phyloP scores from a whole-genome alignment of 2,888 invertebrate genomes.

The Xylophagus ater region DNA sequence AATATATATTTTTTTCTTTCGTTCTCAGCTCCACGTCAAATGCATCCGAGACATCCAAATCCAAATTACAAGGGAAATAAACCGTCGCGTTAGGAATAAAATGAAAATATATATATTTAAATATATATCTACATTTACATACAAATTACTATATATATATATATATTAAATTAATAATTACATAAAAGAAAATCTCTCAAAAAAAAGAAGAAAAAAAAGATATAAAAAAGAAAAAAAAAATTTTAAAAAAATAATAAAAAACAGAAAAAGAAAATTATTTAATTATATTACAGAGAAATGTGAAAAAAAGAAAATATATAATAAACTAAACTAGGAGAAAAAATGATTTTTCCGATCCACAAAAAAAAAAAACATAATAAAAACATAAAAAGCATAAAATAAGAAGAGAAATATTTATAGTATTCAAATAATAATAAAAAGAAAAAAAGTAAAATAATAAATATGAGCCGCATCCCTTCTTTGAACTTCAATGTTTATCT shows the following conservation, averaged over 20 bases:
- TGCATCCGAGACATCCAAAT: constrained; percentile 37
- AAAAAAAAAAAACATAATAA: background rate
- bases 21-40: constrained; percentile 32
- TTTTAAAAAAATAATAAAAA: constrained; percentile 2
- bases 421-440: too few species aligned
- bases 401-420: constrained; percentile 2
- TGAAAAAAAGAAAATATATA: too few species aligned
- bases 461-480: too few species aligned
- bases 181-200: background rate
- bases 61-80: constrained; percentile 38
- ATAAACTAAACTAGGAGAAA: too few species aligned
- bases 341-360: constrained; percentile 8
- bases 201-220: constrained; percentile 1
- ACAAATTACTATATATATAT: too few species aligned
- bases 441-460: too few species aligned
- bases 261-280: constrained; percentile 5
- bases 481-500: too few species aligned
- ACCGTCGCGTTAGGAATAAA: constrained; percentile 26
- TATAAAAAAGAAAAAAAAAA: constrained; percentile 6
- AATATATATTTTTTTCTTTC: constrained; percentile 1
- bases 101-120: constrained; percentile 3
- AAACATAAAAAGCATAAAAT: constrained; percentile 1
- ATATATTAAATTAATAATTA: too few species aligned
- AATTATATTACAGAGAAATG: too few species aligned
- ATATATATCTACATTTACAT: too few species aligned